phyloP scores from a whole-genome alignment of 2,797 vertebrate genomes.

The Oreochromis grahami region DNA sequence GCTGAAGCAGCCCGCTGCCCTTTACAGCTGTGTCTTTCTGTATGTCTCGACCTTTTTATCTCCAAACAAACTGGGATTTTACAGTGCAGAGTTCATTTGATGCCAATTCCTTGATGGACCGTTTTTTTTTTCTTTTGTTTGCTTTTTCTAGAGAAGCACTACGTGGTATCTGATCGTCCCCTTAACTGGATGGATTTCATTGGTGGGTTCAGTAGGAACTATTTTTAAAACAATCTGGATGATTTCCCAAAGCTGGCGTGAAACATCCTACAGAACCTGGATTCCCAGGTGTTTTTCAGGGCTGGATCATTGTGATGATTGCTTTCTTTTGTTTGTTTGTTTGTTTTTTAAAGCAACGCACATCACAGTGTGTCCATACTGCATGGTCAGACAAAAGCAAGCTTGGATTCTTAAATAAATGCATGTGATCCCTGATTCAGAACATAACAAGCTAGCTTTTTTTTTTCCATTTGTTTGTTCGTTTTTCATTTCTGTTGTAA shows the following conservation, averaged over 20 bases:
- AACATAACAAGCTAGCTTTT: not conserved
- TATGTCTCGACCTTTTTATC: constrained; percentile 35
- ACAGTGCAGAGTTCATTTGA: constrained; percentile 63
- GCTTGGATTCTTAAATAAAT: constrained; percentile 18
- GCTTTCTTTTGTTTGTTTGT: not conserved
- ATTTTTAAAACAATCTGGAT: constrained; percentile 6
- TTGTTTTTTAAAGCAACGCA: not conserved
- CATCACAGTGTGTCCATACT: constrained; percentile 12
- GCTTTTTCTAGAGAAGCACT: constrained; percentile 14
- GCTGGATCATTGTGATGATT: constrained; percentile 40
- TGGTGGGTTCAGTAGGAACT: not conserved
- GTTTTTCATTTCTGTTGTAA: not conserved
- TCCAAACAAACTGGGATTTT: constrained; percentile 48
- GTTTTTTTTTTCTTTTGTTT: not conserved
- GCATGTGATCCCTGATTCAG: constrained; percentile 49
- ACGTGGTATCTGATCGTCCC: constrained; percentile 2
- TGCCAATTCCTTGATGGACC: constrained; percentile 59
- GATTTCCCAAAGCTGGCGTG: constrained; percentile 15
- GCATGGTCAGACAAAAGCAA: constrained; percentile 20
- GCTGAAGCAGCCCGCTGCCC: constrained; percentile 55
- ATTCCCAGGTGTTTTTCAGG: constrained; percentile 24
- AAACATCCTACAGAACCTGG: constrained; percentile 4
- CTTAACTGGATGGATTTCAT: constrained; percentile 1
- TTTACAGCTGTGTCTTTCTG: constrained; percentile 60
- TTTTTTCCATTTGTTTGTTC: not conserved